Percentiles rank a stretch among this genome's conserved stretches.
Conservation (phyloP, 2,113 vertebrate genomes). For the Vicugna pacos region DNA sequence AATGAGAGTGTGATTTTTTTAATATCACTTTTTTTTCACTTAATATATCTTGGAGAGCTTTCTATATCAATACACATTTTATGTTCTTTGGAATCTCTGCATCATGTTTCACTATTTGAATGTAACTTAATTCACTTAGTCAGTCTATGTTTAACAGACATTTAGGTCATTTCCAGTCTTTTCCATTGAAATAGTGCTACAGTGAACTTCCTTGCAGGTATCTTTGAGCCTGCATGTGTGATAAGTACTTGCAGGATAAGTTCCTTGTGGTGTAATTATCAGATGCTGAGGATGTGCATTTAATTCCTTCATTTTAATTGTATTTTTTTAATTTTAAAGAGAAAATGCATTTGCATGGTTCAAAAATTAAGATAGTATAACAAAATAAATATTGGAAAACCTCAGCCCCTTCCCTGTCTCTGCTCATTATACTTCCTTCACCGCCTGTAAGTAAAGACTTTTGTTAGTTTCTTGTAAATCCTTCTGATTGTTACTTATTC, state of each 20-base stretch:
- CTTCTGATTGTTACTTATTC: constrained; percentile 7
- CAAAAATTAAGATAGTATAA: neutral
- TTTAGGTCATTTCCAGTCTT: neutral
- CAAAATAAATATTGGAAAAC: constrained; percentile 4
- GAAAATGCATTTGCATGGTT: neutral
- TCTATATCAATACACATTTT: neutral
- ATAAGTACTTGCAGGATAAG: neutral
- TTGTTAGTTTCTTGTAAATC: constrained; percentile 12
- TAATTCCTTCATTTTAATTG: neutral
- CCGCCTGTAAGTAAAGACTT: neutral
- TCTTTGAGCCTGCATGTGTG: neutral
- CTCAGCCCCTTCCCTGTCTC: neutral
- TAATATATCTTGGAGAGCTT: neutral
- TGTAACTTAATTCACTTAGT: neutral
- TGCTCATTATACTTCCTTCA: neutral
- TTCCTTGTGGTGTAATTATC: neutral
- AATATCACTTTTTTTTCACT: neutral
- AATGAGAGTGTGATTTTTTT: neutral
- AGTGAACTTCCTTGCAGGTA: neutral
- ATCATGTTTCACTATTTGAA: neutral
- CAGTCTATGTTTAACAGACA: neutral
- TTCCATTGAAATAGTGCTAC: neutral
- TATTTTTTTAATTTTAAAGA: neutral
- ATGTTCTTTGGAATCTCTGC: neutral
- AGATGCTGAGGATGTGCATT: neutral